Evolutionary conservation across 2,797 vertebrate genomes (phyloP).

Genomic region (Lycodopsis pacificus): DNA sequence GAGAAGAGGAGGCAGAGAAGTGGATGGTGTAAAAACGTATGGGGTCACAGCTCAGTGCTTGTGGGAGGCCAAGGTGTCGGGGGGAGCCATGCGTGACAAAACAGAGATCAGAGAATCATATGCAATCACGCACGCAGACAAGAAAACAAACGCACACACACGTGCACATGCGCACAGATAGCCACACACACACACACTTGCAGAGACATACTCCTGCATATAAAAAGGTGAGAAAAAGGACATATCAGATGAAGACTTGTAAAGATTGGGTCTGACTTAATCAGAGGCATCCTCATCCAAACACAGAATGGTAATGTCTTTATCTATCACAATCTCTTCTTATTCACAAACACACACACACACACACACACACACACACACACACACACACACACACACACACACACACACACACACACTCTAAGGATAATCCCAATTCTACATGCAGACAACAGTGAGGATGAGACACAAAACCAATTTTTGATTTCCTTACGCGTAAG

Average conservation of each 20-base stretch:
- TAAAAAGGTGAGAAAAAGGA: constrained; percentile 67
- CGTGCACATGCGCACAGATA: constrained; percentile 12
- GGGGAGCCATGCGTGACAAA: constrained; percentile 75
- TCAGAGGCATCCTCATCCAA: constrained; percentile 56
- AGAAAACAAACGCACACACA: constrained; percentile 29
- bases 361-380: constrained; percentile 26
- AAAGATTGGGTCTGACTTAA: constrained; percentile 51
- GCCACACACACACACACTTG: constrained; percentile 19
- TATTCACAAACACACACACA: constrained; percentile 7
- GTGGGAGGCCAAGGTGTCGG: constrained; percentile 73
- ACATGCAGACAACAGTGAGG: constrained; percentile 37
- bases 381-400: constrained; percentile 19
- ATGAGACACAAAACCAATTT: constrained; percentile 35
- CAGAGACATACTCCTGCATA: constrained; percentile 22
- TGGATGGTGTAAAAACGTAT: constrained; percentile 69
- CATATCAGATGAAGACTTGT: constrained; percentile 56
- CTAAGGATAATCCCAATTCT: constrained; percentile 43
- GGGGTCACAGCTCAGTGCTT: constrained; percentile 75
- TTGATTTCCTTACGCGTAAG: constrained; percentile 19
- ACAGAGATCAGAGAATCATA: constrained; percentile 77
- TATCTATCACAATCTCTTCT: constrained; percentile 36
- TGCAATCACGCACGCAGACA: constrained; percentile 44
- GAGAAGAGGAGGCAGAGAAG: constrained; percentile 56
- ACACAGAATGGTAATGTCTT: constrained; percentile 54
- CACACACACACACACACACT: constrained; percentile 19